Base-by-base conservation (phyloP, 2,888 invertebrate genomes). In the Bursaphelenchus okinawaensis region DNA sequence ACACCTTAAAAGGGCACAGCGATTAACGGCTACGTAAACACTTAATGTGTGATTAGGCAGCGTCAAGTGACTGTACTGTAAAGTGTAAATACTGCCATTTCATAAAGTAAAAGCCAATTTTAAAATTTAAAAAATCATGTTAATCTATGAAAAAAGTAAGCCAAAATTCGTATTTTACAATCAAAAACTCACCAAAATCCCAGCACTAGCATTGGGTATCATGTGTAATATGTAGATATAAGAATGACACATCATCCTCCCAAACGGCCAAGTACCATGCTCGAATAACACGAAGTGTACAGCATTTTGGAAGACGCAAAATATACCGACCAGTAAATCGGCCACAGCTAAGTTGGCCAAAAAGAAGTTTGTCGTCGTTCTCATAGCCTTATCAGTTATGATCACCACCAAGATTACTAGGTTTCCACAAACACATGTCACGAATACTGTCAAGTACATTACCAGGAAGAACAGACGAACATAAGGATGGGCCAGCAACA, bases 281-380 rank as follows among this genome's bases (percentile, higher is more conserved):
- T 65, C 66, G 51, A 68, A 68, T 40, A 79, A 65, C 29, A 81
- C 82, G 8, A 76, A 78, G 20, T 83, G 79, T 2, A 89, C 89
- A 71, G 92, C 86, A 82, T 91, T 92, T 83, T 92, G 92, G 83
- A 91, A 90, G 62, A 93, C 91, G 84, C 93, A 93, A 84, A 93
- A 92, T 63, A 92, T 87, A 20, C 91, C 92, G 20, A 93, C 92
- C 81, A 91, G 91, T 74, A 93, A 88, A 84, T 93, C 92, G 7
- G 92, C 92, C 62, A 91, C 88, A 0, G 92, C 92, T 73, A 93
- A 85, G 84, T 93, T 93, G 26, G 91, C 92, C 82, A 93, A 85
- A 84, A 92, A 92, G 84, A 93, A 92, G 84, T 93, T 93, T 29
- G 92, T 92, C 75, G 91, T 90, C 55, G 91, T 91, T 63, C 92